Evolutionary conservation across 2,888 invertebrate species (phyloP).

Genomic region (Polylopha cassiicola): DNA sequence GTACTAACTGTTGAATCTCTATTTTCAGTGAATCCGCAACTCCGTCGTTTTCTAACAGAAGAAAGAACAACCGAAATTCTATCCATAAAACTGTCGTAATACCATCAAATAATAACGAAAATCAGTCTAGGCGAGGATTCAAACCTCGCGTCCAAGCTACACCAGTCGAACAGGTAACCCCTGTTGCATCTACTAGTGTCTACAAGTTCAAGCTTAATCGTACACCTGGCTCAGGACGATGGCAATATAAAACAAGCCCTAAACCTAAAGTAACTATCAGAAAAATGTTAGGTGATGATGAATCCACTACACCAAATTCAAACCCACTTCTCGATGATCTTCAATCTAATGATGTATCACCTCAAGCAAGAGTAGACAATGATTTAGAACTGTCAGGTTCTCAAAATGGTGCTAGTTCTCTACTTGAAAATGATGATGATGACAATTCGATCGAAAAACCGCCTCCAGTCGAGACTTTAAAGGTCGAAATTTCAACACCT

Average conservation of each 20-base stretch:
- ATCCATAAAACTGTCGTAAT: constrained; percentile 63
- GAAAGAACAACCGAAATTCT: constrained; percentile 67
- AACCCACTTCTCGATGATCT: constrained; percentile 63
- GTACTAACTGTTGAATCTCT: constrained; percentile 61
- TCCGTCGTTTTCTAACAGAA: constrained; percentile 72
- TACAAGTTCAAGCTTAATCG: constrained; percentile 90
- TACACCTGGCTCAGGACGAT: constrained; percentile 89
- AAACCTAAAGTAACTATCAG: constrained; percentile 90
- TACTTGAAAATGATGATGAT: constrained; percentile 79
- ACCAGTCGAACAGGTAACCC: constrained; percentile 72
- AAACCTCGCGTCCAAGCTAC: constrained; percentile 81
- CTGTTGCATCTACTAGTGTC: constrained; percentile 77
- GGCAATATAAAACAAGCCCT: constrained; percentile 94
- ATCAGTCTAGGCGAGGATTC: constrained; percentile 79
- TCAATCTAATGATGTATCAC: constrained; percentile 74
- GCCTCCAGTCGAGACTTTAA: constrained; percentile 86
- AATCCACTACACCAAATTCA: constrained; percentile 65
- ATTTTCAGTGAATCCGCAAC: constrained; percentile 79
- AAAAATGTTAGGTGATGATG: constrained; percentile 79
- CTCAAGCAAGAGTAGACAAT: constrained; percentile 77
- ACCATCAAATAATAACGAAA: constrained; percentile 59
- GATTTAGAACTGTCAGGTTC: constrained; percentile 87
- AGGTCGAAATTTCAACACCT: constrained; percentile 92
- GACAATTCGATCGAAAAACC: constrained; percentile 81
- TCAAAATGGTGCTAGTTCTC: constrained; percentile 76